These are phyloP conservation scores for Apostichopus parvimensis DNA, from an alignment of 35 echinoderm and acorn worm genomes.

Conservation along the genomic window DNA sequence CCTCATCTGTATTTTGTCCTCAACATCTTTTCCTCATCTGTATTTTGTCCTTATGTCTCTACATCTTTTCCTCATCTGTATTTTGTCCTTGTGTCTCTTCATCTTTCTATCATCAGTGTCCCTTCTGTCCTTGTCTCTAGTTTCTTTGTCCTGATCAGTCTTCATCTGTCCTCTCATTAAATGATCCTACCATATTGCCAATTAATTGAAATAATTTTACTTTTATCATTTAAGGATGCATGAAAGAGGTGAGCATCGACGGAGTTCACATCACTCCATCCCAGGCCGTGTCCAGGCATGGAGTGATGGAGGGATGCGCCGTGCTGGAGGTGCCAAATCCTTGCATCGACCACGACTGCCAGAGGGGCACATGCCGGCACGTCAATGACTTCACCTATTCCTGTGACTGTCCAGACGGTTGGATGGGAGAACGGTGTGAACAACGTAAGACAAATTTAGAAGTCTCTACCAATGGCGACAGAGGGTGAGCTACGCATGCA, in stretches of 20 bases:
- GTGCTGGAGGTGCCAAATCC: conserved; percentile 73
- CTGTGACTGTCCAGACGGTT: conserved; percentile 95
- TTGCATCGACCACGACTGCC: conserved; percentile 71
- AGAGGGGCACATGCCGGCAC: conserved; percentile 70
- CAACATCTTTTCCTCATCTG: neutral
- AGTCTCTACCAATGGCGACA: conserved; percentile 6
- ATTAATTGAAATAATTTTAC: neutral
- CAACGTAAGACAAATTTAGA: conserved; percentile 66
- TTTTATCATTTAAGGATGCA: conserved; percentile 63
- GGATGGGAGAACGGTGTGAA: conserved; percentile 89
- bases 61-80: neutral
- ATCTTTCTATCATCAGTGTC: neutral
- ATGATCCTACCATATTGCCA: too few relatives aligned
- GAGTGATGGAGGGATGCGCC: conserved; percentile 70
- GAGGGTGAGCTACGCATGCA: conserved; percentile 53
- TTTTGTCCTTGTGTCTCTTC: neutral
- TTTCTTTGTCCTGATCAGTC: neutral
- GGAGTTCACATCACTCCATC: conserved; percentile 28
- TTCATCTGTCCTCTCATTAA: too few relatives aligned
- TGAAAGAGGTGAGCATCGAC: conserved; percentile 73
- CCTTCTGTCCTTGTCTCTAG: neutral
- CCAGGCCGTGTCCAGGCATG: neutral
- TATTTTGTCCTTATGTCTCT: neutral
- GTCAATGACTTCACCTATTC: conserved; percentile 57
- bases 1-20: neutral